Conservation (phyloP, 2,797 vertebrate genomes). For the Enteromius treurensis region DNA sequence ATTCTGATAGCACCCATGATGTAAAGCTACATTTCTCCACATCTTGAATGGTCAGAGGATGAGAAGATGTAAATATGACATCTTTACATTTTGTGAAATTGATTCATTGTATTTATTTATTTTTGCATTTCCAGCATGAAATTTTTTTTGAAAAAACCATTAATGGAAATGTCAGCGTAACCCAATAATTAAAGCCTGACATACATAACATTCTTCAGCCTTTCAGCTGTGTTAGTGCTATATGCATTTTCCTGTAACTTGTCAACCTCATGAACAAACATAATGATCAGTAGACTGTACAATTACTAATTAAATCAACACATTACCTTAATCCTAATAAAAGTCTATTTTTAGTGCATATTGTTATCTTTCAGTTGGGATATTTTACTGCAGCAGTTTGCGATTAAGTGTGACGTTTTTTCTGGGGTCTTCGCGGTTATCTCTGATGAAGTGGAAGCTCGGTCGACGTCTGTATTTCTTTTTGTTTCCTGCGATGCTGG, state of each 20-base stretch:
- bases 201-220: neutral
- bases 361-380: neutral
- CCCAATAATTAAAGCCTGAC: neutral
- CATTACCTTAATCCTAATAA: neutral
- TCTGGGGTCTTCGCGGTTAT: constrained; percentile 51
- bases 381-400: constrained; percentile 58
- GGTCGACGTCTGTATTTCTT: constrained; percentile 80
- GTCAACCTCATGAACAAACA: constrained; percentile 1
- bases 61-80: neutral
- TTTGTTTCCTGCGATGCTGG: constrained; percentile 71
- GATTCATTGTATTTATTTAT: too few species aligned
- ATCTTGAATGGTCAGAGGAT: neutral
- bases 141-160: neutral
- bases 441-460: constrained; percentile 68
- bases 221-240: neutral
- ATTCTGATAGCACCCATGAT: neutral
- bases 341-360: neutral
- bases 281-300: neutral
- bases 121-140: neutral
- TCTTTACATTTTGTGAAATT: too few species aligned
- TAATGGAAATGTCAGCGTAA: neutral
- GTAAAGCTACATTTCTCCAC: neutral
- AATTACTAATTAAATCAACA: constrained; percentile 14
- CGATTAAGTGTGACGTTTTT: constrained; percentile 55
- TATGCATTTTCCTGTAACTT: neutral